These are phyloP conservation scores for Pyrrhosoma nymphula DNA, from an alignment of 2,888 invertebrate genomes.

Conservation along the genomic window DNA sequence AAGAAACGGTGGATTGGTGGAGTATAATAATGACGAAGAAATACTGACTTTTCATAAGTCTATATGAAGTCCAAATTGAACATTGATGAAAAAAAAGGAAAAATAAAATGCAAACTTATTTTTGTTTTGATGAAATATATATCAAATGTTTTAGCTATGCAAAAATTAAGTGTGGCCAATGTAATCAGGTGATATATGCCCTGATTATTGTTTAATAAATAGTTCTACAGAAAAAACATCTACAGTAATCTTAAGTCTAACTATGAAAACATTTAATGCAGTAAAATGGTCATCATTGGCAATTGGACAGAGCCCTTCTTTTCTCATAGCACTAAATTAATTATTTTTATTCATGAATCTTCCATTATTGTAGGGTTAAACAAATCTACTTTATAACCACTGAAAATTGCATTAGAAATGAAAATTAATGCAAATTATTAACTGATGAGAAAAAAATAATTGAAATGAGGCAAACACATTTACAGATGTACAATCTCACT, in stretches of 20 bases:
- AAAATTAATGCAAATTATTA: no score
- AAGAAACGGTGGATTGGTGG: slow-evolving; percentile 59
- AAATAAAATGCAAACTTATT: not conserved
- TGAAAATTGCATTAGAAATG: no score
- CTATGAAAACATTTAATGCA: not conserved
- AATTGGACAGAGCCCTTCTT: not conserved
- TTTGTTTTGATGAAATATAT: not conserved
- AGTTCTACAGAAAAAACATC: not conserved
- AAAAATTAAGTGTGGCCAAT: not conserved
- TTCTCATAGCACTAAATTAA: no score
- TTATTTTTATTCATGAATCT: no score
- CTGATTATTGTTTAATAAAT: not conserved
- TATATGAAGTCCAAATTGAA: not conserved
- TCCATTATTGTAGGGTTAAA: no score
- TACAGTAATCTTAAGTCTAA: not conserved
- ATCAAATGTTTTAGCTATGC: not conserved
- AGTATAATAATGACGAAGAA: slow-evolving; percentile 45
- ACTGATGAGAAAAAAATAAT: no score
- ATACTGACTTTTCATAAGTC: not conserved
- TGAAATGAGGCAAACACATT: no score
- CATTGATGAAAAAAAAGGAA: not conserved
- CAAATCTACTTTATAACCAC: no score
- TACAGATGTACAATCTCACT: no score
- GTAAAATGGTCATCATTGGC: not conserved
- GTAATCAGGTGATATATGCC: not conserved